Conservation (phyloP, 2,113 vertebrate species). For the Chaenocephalus aceratus region DNA sequence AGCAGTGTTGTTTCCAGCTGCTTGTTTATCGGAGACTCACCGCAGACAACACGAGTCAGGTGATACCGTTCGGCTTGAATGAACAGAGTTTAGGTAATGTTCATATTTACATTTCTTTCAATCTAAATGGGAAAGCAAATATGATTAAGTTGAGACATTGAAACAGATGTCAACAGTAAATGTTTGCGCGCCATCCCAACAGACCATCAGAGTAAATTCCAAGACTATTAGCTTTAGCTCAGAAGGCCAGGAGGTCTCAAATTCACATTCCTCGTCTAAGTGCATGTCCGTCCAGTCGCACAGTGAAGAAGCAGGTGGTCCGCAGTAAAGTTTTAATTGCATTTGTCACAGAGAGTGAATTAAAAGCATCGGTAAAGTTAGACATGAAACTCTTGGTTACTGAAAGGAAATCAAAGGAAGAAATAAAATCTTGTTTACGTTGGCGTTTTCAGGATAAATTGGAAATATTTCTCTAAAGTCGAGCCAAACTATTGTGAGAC, state of each 20-base stretch:
- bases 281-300: constrained; percentile 5
- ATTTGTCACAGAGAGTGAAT: constrained; percentile 23
- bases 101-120: constrained; percentile 41
- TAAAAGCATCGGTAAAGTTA: not conserved
- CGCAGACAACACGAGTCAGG: constrained; percentile 5
- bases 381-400: not conserved
- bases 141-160: constrained; percentile 48
- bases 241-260: constrained; percentile 42
- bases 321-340: constrained; percentile 13
- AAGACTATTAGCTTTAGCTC: constrained; percentile 35
- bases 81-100: constrained; percentile 31
- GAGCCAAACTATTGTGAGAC: not conserved
- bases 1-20: constrained; percentile 63
- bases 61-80: not conserved
- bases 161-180: constrained; percentile 56
- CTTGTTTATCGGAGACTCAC: constrained; percentile 37
- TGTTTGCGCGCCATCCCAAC: constrained; percentile 36
- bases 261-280: constrained; percentile 41
- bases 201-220: constrained; percentile 57
- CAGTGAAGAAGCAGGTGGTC: constrained; percentile 36
- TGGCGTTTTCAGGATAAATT: not conserved
- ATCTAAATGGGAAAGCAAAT: constrained; percentile 51
- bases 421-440: not conserved
- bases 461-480: not conserved
- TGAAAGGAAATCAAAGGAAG: not conserved